These are phyloP conservation scores for Thalassaphorura encarpata DNA, from an alignment of 1,140 invertebrate genomes.

Conservation along the genomic window DNA sequence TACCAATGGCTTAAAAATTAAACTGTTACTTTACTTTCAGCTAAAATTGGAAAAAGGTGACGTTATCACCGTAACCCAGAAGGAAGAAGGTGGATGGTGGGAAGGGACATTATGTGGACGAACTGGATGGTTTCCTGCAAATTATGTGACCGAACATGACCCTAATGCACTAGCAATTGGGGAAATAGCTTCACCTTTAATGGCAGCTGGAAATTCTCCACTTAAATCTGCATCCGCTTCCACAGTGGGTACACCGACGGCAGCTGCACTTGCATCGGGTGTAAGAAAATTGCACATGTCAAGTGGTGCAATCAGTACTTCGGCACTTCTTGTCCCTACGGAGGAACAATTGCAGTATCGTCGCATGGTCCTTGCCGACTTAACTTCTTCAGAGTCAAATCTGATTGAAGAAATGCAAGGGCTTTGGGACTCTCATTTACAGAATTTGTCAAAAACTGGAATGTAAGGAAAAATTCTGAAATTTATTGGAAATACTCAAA, in stretches of 20 bases:
- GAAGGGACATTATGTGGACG: conserved; percentile 84
- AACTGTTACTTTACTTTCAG: conserved; percentile 44
- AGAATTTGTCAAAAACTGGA: conserved; percentile 67
- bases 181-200: background rate
- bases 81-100: conserved; percentile 92
- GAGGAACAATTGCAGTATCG: conserved; percentile 56
- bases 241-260: background rate
- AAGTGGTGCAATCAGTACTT: background rate
- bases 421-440: conserved; percentile 69
- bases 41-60: conserved; percentile 93
- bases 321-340: conserved; percentile 35
- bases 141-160: conserved; percentile 74
- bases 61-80: conserved; percentile 87
- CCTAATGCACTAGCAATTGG: background rate
- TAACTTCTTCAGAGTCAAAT: conserved; percentile 81
- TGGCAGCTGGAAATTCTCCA: background rate
- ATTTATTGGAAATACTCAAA: conserved; percentile 26
- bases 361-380: conserved; percentile 78
- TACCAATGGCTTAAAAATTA: conserved; percentile 13
- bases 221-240: background rate
- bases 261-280: background rate
- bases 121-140: conserved; percentile 97
- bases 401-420: conserved; percentile 80
- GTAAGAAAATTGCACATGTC: background rate
- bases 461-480: conserved; percentile 50